phyloP scores from a whole-genome alignment of 2,888 invertebrate species.

The Cremastinae sp. region DNA sequence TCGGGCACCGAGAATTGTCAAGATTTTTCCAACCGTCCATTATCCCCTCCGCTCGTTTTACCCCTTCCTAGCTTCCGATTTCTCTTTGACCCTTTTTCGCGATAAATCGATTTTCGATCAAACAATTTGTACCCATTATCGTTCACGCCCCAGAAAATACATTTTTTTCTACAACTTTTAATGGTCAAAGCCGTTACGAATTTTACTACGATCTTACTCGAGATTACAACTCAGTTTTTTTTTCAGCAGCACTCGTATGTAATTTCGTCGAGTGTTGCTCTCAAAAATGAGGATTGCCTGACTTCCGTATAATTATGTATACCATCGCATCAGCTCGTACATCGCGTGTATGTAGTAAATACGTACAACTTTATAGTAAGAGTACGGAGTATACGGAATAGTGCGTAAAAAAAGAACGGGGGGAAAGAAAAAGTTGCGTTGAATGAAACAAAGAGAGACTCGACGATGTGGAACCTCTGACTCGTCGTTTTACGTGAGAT shows the following conservation, averaged over 20 bases:
- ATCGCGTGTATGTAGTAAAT: background rate
- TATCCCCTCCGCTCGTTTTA: constrained; percentile 29
- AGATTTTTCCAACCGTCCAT: constrained; percentile 55
- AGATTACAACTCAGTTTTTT: background rate
- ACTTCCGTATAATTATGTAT: background rate
- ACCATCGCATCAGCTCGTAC: background rate
- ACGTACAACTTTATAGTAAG: constrained; percentile 42
- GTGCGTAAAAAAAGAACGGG: constrained; percentile 21
- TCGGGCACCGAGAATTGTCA: constrained; percentile 75
- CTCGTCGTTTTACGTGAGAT: constrained; percentile 55
- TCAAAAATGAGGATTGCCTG: no score
- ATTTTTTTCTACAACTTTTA: constrained; percentile 12
- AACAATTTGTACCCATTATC: background rate
- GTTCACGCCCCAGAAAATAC: background rate
- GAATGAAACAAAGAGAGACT: constrained; percentile 61
- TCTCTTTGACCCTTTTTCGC: constrained; percentile 43
- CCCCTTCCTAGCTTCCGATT: constrained; percentile 22
- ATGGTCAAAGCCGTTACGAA: background rate
- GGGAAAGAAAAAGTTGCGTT: constrained; percentile 6
- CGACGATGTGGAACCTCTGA: constrained; percentile 32
- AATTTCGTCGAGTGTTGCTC: constrained; percentile 7
- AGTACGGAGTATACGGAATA: constrained; percentile 30
- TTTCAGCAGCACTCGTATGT: constrained; percentile 25
- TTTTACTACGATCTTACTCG: constrained; percentile 44
- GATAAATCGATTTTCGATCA: no score